Evolutionary conservation across 2,888 invertebrate species (phyloP), one percentile per base, ranked within the genome.

Genomic region (Pandemis heparana): DNA sequence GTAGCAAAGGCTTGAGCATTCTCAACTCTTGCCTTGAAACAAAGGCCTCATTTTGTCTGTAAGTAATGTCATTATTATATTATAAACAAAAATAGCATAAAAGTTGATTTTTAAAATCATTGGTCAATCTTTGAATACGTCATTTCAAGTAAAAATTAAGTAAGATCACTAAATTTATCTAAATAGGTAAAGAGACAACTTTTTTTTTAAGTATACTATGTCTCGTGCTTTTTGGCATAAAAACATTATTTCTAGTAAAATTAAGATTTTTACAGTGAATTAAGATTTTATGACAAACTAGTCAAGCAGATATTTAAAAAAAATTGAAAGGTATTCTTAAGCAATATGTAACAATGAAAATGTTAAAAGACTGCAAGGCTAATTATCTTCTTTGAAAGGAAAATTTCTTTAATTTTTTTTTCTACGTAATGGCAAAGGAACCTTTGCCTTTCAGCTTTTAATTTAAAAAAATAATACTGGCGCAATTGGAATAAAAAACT

Each of bases 61-160:
- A n/a, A n/a, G n/a, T n/a, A n/a, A n/a, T n/a, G n/a, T n/a, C n/a
- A n/a, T n/a, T 9, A 23, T 18, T 7, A 56, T 0, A 23, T 5
- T 56, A 12, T 5, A 56, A 53, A 16, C 23, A 56, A 56, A 56
- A 56, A 10, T 23, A 18, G 23, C 18, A 56, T 56, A 56, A 10
- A n/a, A 48, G 18, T 56, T n/a, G 43, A 67, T 59, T 53, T 59
- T 14, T 46, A 32, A 43, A 6, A 51, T 65, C 23, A 51, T 51
- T 32, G 23, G 3, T 12, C 10, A 56, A n/a, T 48, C n/a, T 56
- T 8, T 56, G 23, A 5, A 23, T 56, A 23, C n/a, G 18, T 23
- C 12, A 56, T 23, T 56, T 56, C 4, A 23, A 56, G 23, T 56
- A 12, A 56, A 23, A 56, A 23, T 16, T 8, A 56, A 23, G 1